phyloP scores from a whole-genome alignment of 1,140 invertebrate genomes.

The Drosophila santomea region DNA sequence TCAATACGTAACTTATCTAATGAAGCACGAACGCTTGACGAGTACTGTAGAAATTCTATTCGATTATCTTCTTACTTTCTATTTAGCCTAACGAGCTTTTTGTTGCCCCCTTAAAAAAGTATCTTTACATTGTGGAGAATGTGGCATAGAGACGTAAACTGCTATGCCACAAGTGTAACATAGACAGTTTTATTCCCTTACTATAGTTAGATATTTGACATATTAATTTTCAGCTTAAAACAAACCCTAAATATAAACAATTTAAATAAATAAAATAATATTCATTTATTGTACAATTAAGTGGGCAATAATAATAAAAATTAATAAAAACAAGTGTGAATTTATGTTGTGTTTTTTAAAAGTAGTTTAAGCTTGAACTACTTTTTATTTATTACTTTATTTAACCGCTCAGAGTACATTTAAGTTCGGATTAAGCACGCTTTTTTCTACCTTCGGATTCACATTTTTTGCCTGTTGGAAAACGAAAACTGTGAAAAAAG shows the following conservation, averaged over 20 bases:
- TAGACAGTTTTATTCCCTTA: no score
- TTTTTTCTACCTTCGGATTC: not conserved
- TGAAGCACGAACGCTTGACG: not conserved
- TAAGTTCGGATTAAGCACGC: not conserved
- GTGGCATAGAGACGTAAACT: no score
- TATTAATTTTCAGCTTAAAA: no score
- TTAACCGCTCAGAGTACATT: not conserved
- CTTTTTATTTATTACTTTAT: not conserved
- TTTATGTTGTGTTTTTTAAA: not conserved
- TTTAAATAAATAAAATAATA: no score
- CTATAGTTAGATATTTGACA: no score
- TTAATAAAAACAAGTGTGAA: not conserved
- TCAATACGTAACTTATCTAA: conserved; percentile 43
- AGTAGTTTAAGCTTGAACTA: not conserved
- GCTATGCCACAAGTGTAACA: no score
- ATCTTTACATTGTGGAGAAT: not conserved
- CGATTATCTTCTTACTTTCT: conserved; percentile 68
- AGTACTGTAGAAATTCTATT: conserved; percentile 36
- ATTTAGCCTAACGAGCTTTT: conserved; percentile 70
- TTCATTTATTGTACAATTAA: not conserved
- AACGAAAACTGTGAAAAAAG: conserved; percentile 20
- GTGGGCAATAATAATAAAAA: no score
- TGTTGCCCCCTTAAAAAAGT: not conserved
- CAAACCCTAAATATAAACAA: no score
- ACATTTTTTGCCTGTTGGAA: conserved; percentile 2